phyloP scores from a whole-genome alignment of 2,888 invertebrate species.

The Drosophila mimica region DNA sequence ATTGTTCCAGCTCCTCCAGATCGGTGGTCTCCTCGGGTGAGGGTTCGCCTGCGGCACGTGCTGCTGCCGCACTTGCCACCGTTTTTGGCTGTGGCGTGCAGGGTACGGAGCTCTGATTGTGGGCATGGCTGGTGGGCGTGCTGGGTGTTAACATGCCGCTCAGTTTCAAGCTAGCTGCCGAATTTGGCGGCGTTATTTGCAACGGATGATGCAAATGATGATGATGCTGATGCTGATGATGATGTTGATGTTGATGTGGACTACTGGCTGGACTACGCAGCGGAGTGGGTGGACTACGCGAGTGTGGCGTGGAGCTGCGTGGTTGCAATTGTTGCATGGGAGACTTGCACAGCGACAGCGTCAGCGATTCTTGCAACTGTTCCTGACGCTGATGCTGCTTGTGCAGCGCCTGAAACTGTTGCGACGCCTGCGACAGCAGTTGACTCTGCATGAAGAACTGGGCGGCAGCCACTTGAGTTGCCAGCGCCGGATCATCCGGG shows the following conservation, averaged over 20 bases:
- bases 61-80: conserved; percentile 85
- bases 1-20: conserved; percentile 98
- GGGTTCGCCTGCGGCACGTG: conserved; percentile 90
- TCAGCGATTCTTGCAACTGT: conserved; percentile 51
- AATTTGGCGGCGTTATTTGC: conserved; percentile 86
- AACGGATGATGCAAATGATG: conserved; percentile 61
- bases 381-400: conserved; percentile 87
- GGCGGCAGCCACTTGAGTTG: conserved; percentile 86
- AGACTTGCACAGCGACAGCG: conserved; percentile 59
- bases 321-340: conserved; percentile 50
- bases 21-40: conserved; percentile 98
- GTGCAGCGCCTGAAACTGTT: conserved; percentile 92
- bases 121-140: conserved; percentile 86
- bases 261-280: conserved; percentile 83
- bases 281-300: conserved; percentile 81
- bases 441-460: conserved; percentile 92
- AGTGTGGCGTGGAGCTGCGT: conserved; percentile 83
- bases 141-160: conserved; percentile 87
- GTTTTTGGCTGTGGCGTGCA: conserved; percentile 86
- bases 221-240: conserved; percentile 38
- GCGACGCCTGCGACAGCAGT: conserved; percentile 92
- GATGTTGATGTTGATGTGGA: conserved; percentile 69
- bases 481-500: conserved; percentile 82
- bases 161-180: conserved; percentile 83
- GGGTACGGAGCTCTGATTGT: conserved; percentile 69